Conservation (phyloP, 23 tunicate genomes). For the Phallusia fumigata region DNA sequence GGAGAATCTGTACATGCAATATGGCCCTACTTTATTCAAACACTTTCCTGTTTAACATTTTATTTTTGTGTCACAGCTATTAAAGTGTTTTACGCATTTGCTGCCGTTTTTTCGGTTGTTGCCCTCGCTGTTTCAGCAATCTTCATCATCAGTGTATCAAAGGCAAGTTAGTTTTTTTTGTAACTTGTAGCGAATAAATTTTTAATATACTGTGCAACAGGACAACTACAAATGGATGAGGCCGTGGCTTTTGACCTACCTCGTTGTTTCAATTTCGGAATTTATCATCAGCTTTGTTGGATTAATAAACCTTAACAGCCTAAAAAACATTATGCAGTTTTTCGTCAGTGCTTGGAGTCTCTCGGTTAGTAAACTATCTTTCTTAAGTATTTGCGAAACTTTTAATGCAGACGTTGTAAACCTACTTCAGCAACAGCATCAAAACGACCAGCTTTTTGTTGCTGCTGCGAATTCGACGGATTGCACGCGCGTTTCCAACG, state of each 20-base stretch:
- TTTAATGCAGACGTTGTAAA: neutral
- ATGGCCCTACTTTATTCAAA: too few species aligned
- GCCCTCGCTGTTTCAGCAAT: neutral
- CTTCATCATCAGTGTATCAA: neutral
- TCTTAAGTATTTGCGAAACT: neutral
- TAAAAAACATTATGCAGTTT: neutral
- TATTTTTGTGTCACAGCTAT: neutral
- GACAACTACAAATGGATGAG: constrained; percentile 12
- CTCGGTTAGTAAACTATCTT: neutral
- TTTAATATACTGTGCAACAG: neutral
- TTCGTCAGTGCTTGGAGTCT: constrained; percentile 6
- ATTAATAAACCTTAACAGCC: neutral
- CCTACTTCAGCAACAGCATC: neutral
- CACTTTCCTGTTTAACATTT: neutral
- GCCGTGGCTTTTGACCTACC: neutral
- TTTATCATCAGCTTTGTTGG: neutral
- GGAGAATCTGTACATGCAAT: too few species aligned
- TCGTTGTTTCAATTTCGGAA: neutral
- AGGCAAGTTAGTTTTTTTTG: constrained; percentile 7
- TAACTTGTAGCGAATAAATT: neutral
- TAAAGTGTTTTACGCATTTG: constrained; percentile 11
- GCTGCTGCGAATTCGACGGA: neutral
- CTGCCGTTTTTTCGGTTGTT: neutral
- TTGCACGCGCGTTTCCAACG: neutral
- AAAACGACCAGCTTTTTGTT: constrained; percentile 8